These are phyloP conservation scores for Blastomussa wellsi DNA, from an alignment of 92 coral and sea anemone species.

Conservation along the genomic window DNA sequence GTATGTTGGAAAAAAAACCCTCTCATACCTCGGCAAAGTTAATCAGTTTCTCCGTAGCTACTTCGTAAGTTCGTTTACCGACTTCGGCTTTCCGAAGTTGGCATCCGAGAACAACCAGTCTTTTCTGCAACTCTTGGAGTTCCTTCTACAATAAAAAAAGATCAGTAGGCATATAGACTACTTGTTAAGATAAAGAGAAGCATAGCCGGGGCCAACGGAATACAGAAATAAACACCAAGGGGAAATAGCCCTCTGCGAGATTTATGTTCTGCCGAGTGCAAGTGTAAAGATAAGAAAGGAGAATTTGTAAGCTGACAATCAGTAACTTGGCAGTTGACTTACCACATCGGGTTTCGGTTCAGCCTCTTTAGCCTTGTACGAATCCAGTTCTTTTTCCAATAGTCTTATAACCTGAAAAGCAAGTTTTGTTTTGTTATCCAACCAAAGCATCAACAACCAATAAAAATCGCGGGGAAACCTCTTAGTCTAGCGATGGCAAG, in stretches of 20 bases:
- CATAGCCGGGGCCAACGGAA: background rate
- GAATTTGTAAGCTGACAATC: background rate
- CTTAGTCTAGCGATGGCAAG: no score
- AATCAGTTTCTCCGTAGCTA: slow-evolving; percentile 88
- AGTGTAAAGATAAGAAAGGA: background rate
- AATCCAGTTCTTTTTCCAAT: slow-evolving; percentile 80
- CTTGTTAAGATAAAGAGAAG: background rate
- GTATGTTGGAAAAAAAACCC: background rate
- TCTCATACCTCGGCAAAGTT: slow-evolving; percentile 82
- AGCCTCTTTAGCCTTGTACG: slow-evolving; percentile 67
- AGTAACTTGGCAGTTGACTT: slow-evolving; percentile 16
- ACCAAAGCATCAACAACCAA: background rate
- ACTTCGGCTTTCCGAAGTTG: slow-evolving; percentile 97
- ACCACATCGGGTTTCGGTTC: slow-evolving; percentile 85
- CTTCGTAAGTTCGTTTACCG: slow-evolving; percentile 94
- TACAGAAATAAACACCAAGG: slow-evolving; percentile 47
- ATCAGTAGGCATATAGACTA: background rate
- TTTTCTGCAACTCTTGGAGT: slow-evolving; percentile 89
- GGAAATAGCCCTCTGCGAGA: background rate
- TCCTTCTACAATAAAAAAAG: slow-evolving; percentile 70
- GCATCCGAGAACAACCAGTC: slow-evolving; percentile 91
- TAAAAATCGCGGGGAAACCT: background rate
- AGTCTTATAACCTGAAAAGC: slow-evolving; percentile 71
- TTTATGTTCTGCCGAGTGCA: background rate
- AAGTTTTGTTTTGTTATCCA: background rate